Percentiles rank a stretch among this genome's conserved stretches.
Conservation (phyloP, 1,140 invertebrate genomes). For the Zaprionus ghesquierei region DNA sequence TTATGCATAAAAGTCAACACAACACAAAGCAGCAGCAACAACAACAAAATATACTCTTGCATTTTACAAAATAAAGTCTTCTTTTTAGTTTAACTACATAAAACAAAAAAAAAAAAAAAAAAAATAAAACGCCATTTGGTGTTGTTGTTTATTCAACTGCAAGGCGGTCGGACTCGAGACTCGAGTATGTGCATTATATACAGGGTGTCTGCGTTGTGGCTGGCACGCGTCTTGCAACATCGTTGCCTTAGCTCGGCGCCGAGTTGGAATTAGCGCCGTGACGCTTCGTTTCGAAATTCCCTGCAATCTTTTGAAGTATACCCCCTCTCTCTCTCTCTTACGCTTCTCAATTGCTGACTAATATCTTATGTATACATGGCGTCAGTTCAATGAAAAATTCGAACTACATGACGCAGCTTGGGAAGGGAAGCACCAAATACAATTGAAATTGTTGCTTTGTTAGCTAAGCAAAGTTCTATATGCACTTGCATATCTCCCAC, state of each 20-base stretch:
- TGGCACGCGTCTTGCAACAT: conserved; percentile 45
- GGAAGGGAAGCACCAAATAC: not conserved
- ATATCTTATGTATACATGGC: conserved; percentile 22
- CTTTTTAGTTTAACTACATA: conserved; percentile 81
- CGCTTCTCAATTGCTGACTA: conserved; percentile 25
- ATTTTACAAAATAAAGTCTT: conserved; percentile 82
- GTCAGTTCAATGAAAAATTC: not conserved
- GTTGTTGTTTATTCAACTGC: conserved; percentile 68
- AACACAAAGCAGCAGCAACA: conserved; percentile 53
- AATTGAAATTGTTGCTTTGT: conserved; percentile 15
- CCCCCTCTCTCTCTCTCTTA: not conserved
- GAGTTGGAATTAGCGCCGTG: conserved; percentile 50
- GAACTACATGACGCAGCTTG: conserved; percentile 20
- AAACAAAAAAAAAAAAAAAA: conserved; percentile 22
- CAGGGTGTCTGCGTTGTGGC: conserved; percentile 48
- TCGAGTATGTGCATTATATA: conserved; percentile 18
- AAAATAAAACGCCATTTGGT: conserved; percentile 29
- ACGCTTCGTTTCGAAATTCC: conserved; percentile 59
- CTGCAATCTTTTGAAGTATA: not conserved
- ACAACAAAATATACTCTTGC: conserved; percentile 77
- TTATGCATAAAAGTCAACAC: conserved; percentile 63
- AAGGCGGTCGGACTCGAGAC: conserved; percentile 7
- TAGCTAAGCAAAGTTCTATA: not conserved
- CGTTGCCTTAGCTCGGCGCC: too few species aligned
- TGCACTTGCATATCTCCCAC: not conserved